Evolutionary conservation across 2,888 invertebrate genomes (phyloP).

Genomic region (Atethmia centrago): DNA sequence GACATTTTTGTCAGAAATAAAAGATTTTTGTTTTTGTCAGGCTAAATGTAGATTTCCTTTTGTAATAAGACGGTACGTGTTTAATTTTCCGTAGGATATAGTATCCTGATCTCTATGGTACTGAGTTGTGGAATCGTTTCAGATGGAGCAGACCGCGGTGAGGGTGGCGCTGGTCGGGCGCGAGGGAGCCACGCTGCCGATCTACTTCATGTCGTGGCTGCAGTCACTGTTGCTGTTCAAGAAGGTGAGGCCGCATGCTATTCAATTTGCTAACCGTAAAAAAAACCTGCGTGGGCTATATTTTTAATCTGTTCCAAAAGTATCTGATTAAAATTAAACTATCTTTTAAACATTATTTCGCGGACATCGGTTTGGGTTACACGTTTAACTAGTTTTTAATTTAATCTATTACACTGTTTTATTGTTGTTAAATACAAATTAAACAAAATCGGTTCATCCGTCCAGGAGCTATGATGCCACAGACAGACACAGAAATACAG

Average conservation of each 20-base stretch:
- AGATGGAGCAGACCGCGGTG: constrained; percentile 95
- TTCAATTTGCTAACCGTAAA: not conserved
- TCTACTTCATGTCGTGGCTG: constrained; percentile 96
- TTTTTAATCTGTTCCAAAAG: too few species aligned
- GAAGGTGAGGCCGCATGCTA: constrained; percentile 70
- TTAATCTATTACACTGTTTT: not conserved
- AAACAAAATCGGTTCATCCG: too few species aligned
- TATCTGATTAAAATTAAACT: too few species aligned
- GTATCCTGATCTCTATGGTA: not conserved
- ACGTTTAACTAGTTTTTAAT: not conserved
- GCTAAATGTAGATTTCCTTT: not conserved
- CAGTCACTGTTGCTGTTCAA: constrained; percentile 96
- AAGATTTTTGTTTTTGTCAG: too few species aligned
- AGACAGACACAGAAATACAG: too few species aligned
- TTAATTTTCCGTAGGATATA: not conserved
- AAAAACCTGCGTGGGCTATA: too few species aligned
- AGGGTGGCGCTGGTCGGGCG: constrained; percentile 97
- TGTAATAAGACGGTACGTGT: not conserved
- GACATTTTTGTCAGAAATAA: too few species aligned
- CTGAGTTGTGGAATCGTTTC: constrained; percentile 30
- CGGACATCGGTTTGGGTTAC: not conserved
- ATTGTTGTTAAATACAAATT: too few species aligned
- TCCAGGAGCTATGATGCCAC: too few species aligned
- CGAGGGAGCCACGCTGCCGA: constrained; percentile 95
- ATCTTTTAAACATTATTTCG: not conserved